These are phyloP conservation scores for Conus ventricosus DNA, from an alignment of 1,140 invertebrate genomes.

Conservation along the genomic window DNA sequence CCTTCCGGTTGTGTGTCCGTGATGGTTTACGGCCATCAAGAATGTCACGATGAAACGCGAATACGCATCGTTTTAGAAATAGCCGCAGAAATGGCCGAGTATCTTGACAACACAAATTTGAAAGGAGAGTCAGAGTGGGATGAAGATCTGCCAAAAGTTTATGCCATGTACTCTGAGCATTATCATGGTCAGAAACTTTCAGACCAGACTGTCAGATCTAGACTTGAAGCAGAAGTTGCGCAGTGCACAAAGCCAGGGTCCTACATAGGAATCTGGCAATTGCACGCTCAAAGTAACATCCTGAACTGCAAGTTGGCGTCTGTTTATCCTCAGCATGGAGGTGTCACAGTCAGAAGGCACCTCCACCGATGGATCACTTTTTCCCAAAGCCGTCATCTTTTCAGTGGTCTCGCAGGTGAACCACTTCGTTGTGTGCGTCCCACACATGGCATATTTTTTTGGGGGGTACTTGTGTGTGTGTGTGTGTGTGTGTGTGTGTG, in stretches of 20 bases:
- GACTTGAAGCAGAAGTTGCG: constrained; percentile 21
- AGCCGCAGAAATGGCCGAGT: constrained; percentile 38
- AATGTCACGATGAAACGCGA: neutral
- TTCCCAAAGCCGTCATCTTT: constrained; percentile 1
- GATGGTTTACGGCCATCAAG: neutral
- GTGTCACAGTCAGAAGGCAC: neutral
- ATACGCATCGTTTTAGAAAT: neutral
- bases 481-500: no score
- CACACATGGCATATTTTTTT: neutral
- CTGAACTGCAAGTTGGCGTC: neutral
- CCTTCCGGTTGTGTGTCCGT: neutral
- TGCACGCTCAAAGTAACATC: neutral
- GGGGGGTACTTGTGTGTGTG: no score
- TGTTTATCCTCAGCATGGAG: neutral
- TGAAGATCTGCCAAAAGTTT: constrained; percentile 24
- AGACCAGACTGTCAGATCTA: neutral
- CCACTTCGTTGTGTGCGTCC: constrained; percentile 1
- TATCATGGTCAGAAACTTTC: neutral
- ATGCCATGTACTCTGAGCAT: constrained; percentile 13
- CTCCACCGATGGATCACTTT: neutral
- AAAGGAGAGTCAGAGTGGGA: constrained; percentile 3
- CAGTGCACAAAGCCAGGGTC: constrained; percentile 12
- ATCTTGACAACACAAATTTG: constrained; percentile 71
- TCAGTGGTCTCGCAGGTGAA: neutral
- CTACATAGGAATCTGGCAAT: neutral